Evolutionary conservation across 2,888 invertebrate genomes (phyloP).

Genomic region (Oxytorus armatus): DNA sequence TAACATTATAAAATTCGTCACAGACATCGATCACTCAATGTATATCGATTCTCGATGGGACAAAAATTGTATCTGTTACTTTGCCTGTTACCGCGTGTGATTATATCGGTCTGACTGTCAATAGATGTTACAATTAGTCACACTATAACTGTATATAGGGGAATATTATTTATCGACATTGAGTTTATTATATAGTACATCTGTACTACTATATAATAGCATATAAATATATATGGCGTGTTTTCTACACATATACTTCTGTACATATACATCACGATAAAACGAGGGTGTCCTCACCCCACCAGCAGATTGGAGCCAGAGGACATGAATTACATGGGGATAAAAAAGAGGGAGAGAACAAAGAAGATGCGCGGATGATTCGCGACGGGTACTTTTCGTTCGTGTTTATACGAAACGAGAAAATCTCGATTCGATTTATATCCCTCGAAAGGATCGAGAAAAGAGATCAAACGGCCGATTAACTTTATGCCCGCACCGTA

Average conservation of each 20-base stretch:
- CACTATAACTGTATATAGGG: constrained; percentile 12
- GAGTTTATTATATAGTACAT: constrained; percentile 18
- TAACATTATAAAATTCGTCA: constrained; percentile 45
- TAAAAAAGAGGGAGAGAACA: not conserved
- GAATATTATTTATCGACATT: constrained; percentile 61
- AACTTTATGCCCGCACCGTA: constrained; percentile 67
- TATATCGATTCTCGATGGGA: constrained; percentile 33
- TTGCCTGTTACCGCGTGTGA: constrained; percentile 48
- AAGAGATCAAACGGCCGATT: constrained; percentile 76
- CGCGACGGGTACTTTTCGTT: constrained; percentile 43
- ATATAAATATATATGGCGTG: not conserved
- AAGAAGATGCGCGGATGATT: constrained; percentile 25
- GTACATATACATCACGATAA: constrained; percentile 15
- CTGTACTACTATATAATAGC: constrained; percentile 26
- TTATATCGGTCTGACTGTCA: constrained; percentile 48
- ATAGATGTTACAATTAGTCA: constrained; percentile 49
- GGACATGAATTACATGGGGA: constrained; percentile 19
- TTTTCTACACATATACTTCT: not conserved
- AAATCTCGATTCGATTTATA: constrained; percentile 41
- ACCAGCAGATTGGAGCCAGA: constrained; percentile 27
- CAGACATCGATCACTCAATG: not conserved
- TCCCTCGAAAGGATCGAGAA: constrained; percentile 18
- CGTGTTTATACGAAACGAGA: constrained; percentile 44
- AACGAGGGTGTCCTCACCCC: constrained; percentile 51
- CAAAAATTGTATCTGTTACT: constrained; percentile 31